Percentiles rank a stretch among this genome's conserved stretches.
Evolutionary conservation across 2,797 vertebrate species (phyloP).

Genomic region (Yasuhikotakia modesta): DNA sequence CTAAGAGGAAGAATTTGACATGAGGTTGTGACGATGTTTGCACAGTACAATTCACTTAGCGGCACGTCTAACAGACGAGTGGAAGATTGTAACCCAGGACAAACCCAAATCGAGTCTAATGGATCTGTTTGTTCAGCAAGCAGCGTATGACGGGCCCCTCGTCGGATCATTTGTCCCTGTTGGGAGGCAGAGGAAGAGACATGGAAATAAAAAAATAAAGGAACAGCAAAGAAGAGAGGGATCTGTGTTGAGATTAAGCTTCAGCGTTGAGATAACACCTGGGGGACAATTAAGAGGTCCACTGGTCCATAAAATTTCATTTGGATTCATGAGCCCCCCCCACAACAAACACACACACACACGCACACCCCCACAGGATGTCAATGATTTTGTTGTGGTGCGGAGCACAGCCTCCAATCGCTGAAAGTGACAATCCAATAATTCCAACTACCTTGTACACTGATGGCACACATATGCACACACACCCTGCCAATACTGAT

Average conservation of each 20-base stretch:
- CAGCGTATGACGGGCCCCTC: conserved; percentile 8
- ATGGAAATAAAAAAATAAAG: conserved; percentile 65
- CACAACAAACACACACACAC: conserved; percentile 48
- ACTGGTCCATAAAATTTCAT: conserved; percentile 90
- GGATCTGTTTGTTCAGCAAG: conserved; percentile 15
- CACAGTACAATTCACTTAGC: conserved; percentile 1
- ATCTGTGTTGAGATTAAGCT: conserved; percentile 82
- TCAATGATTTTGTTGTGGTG: conserved; percentile 57
- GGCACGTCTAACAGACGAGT: not conserved
- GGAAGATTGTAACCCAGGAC: not conserved
- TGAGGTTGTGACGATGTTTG: not conserved
- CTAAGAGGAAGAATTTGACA: not conserved
- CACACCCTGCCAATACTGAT: conserved; percentile 42
- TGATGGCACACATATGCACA: conserved; percentile 44
- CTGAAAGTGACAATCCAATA: conserved; percentile 56
- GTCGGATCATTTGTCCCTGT: conserved; percentile 13
- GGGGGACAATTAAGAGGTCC: conserved; percentile 91
- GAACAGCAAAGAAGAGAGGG: conserved; percentile 74
- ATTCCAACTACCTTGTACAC: conserved; percentile 47
- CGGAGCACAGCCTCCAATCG: conserved; percentile 64
- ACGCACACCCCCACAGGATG: conserved; percentile 47
- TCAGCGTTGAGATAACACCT: conserved; percentile 85
- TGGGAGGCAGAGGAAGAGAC: conserved; percentile 40
- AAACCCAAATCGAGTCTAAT: not conserved
- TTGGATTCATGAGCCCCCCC: conserved; percentile 80